phyloP scores from a whole-genome alignment of 2,113 vertebrate species.

The Dasypus novemcinctus region DNA sequence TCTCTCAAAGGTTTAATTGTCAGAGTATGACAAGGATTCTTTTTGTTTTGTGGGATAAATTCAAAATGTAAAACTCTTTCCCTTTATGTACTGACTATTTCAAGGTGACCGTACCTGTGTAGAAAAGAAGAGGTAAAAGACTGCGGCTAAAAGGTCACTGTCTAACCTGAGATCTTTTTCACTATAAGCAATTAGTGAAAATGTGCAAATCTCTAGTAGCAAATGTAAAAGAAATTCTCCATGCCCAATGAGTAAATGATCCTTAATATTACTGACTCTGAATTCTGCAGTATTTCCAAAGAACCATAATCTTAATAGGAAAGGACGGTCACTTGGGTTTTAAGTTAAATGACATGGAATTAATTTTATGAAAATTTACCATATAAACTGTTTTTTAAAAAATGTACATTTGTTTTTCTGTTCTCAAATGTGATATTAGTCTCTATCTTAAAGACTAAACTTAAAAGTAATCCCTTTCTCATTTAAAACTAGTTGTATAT shows the following conservation, averaged over 20 bases:
- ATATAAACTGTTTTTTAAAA: not conserved
- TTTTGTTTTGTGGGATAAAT: not conserved
- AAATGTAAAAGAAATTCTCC: not conserved
- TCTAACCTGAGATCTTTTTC: not conserved
- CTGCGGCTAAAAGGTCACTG: not conserved
- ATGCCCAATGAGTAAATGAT: not conserved
- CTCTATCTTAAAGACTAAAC: not conserved
- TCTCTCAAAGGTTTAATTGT: not conserved
- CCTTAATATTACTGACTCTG: not conserved
- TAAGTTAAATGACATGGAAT: not conserved
- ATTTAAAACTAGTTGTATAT: not conserved
- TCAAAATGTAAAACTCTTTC: slow-evolving; percentile 23
- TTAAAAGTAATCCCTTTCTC: not conserved
- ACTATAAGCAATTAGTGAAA: not conserved
- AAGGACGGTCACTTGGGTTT: not conserved
- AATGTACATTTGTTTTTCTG: not conserved
- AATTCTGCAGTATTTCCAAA: slow-evolving; percentile 28
- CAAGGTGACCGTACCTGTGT: not conserved
- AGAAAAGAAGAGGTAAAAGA: not conserved
- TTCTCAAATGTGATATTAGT: not conserved
- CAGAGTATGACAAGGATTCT: not conserved
- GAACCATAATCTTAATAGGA: not conserved
- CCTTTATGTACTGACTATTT: slow-evolving; percentile 13
- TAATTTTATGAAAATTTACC: not conserved
- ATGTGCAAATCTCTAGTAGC: not conserved